Percentiles rank a stretch among this genome's conserved stretches.
Conservation (phyloP, 1,140 invertebrate species). For the Drosophila yakuba region DNA sequence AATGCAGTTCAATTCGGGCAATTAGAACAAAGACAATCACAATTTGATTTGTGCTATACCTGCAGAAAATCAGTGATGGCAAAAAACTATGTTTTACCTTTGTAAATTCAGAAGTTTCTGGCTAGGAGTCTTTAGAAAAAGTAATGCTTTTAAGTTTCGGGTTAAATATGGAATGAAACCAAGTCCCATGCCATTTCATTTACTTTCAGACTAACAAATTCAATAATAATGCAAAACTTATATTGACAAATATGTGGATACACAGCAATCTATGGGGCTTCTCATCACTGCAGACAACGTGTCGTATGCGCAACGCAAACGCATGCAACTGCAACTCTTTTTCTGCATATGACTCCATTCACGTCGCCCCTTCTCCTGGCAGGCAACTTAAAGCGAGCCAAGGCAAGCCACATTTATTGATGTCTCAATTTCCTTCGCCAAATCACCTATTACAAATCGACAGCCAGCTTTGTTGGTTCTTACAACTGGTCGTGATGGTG, state of each 20-base stretch:
- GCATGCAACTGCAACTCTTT: conserved; percentile 23
- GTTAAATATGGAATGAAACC: too few relatives aligned
- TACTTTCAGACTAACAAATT: too few relatives aligned
- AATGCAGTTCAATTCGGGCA: conserved; percentile 41
- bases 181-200: too few relatives aligned
- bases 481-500: conserved; percentile 48
- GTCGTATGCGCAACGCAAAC: conserved; percentile 62
- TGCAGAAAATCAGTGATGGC: not conserved
- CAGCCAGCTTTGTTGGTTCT: conserved; percentile 75
- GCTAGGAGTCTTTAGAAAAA: too few relatives aligned
- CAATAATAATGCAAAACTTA: too few relatives aligned
- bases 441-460: conserved; percentile 84
- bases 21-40: conserved; percentile 49
- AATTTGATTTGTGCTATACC: conserved; percentile 2
- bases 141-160: too few relatives aligned
- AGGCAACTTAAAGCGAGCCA: conserved; percentile 43
- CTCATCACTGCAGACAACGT: conserved; percentile 17
- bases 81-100: not conserved
- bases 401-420: conserved; percentile 78
- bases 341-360: conserved; percentile 38
- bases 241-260: too few relatives aligned
- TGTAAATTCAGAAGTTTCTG: not conserved
- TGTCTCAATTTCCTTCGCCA: conserved; percentile 82
- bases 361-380: not conserved
- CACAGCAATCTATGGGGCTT: not conserved